A percentile compares a stretch with the other conserved stretches of the same genome.
Evolutionary conservation across 2,888 invertebrate species (phyloP).

Genomic region (Leptodirus hochenwartii): DNA sequence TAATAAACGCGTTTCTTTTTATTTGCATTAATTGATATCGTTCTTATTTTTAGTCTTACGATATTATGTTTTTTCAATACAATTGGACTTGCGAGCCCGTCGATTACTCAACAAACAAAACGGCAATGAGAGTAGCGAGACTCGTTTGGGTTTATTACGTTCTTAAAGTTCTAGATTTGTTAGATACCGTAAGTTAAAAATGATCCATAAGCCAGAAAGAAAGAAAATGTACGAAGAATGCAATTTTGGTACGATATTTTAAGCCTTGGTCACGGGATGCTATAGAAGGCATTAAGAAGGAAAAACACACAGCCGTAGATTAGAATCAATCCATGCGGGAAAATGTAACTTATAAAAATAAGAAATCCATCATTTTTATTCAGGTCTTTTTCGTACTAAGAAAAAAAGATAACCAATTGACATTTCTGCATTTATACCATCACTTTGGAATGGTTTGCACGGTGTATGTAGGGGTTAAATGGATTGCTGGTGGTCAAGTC

Average conservation of each 20-base stretch:
- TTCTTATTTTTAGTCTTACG: no score
- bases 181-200: conserved; percentile 43
- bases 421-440: conserved; percentile 75
- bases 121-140: conserved; percentile 37
- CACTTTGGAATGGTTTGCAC: conserved; percentile 62
- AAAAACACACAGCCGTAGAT: no score
- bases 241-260: no score
- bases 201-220: neutral
- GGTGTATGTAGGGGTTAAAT: conserved; percentile 42
- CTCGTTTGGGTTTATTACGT: conserved; percentile 48
- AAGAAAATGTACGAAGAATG: no score
- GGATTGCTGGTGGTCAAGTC: conserved; percentile 48
- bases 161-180: conserved; percentile 50
- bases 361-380: conserved; percentile 16
- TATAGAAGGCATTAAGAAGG: no score
- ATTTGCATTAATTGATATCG: no score
- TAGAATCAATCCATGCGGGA: no score
- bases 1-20: no score
- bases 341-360: no score
- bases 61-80: no score
- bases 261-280: no score
- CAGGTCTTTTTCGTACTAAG: conserved; percentile 67
- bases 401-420: conserved; percentile 67
- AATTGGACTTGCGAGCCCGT: conserved; percentile 45
- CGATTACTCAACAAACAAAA: conserved; percentile 41